Percentiles rank a stretch among this genome's conserved stretches.
phyloP scores from a whole-genome alignment of 1,140 invertebrate genomes.

The Drosophila littoralis region DNA sequence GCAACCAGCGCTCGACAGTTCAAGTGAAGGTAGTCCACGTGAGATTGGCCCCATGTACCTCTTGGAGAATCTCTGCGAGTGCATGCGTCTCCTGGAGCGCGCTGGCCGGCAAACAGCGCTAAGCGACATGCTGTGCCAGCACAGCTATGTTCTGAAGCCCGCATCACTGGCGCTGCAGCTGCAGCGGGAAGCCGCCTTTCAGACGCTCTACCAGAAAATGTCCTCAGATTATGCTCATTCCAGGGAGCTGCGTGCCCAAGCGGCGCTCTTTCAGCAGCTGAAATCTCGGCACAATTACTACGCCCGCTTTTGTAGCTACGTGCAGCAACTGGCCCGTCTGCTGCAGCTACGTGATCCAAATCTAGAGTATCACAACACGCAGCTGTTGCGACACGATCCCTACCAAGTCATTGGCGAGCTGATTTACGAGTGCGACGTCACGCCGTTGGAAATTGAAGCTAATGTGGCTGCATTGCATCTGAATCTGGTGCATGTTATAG shows the following conservation, averaged over 20 bases:
- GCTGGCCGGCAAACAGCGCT: conserved; percentile 41
- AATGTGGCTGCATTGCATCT: conserved; percentile 86
- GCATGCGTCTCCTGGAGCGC: conserved; percentile 63
- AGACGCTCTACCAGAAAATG: conserved; percentile 42
- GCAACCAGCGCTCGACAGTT: not conserved
- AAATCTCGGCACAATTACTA: conserved; percentile 81
- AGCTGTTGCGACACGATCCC: conserved; percentile 83
- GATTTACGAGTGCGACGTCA: conserved; percentile 86
- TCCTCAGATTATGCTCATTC: conserved; percentile 50
- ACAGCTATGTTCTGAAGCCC: conserved; percentile 63
- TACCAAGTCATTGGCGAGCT: conserved; percentile 85
- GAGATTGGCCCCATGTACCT: conserved; percentile 69
- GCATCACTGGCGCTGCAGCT: conserved; percentile 57
- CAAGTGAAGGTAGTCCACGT: conserved; percentile 17
- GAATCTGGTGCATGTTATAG: conserved; percentile 87
- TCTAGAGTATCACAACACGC: conserved; percentile 81
- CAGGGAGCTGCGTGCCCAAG: conserved; percentile 50
- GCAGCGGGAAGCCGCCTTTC: conserved; percentile 61
- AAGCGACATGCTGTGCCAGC: conserved; percentile 53
- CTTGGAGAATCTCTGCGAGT: conserved; percentile 73
- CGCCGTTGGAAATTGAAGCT: conserved; percentile 86
- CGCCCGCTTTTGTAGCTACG: conserved; percentile 83
- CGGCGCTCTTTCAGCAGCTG: conserved; percentile 61
- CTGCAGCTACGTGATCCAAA: conserved; percentile 84
- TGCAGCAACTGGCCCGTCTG: conserved; percentile 83